Conservation (phyloP, 2,113 vertebrate genomes). For the Clarias magur region DNA sequence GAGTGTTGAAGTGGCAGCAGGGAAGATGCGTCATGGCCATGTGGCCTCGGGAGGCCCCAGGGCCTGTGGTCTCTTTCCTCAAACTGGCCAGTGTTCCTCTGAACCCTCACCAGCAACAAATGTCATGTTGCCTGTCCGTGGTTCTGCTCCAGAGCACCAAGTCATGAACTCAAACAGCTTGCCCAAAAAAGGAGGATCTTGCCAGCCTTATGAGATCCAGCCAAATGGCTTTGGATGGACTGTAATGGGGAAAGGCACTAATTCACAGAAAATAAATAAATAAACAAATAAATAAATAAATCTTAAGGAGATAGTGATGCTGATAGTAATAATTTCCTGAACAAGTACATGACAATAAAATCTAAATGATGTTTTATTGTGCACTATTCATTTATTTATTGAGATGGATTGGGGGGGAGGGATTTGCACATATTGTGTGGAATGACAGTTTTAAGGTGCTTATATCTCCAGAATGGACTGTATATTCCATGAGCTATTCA, state of each 20-base stretch:
- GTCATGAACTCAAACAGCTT: slow-evolving; percentile 46
- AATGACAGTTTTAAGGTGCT: not conserved
- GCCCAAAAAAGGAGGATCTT: not conserved
- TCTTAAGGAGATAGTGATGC: not conserved
- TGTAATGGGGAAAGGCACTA: not conserved
- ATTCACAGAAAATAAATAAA: not conserved
- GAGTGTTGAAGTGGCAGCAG: slow-evolving; percentile 26
- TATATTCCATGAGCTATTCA: not conserved
- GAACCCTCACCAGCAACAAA: slow-evolving; percentile 51
- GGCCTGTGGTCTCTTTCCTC: slow-evolving; percentile 28
- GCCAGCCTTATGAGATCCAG: not conserved
- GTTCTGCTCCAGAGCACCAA: slow-evolving; percentile 36
- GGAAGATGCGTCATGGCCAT: not conserved
- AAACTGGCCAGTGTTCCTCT: slow-evolving; percentile 38
- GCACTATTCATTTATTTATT: not conserved
- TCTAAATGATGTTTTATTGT: not conserved
- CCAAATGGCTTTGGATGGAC: slow-evolving; percentile 10
- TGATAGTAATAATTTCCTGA: not conserved
- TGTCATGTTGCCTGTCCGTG: slow-evolving; percentile 49
- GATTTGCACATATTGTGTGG: not conserved
- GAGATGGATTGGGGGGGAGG: not conserved
- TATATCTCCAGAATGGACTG: not conserved
- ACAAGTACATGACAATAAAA: not conserved
- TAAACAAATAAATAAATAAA: not conserved
- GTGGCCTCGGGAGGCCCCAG: slow-evolving; percentile 21